Evolutionary conservation across 2,113 vertebrate species (phyloP).

Genomic region (Puffinus mauretanicus): DNA sequence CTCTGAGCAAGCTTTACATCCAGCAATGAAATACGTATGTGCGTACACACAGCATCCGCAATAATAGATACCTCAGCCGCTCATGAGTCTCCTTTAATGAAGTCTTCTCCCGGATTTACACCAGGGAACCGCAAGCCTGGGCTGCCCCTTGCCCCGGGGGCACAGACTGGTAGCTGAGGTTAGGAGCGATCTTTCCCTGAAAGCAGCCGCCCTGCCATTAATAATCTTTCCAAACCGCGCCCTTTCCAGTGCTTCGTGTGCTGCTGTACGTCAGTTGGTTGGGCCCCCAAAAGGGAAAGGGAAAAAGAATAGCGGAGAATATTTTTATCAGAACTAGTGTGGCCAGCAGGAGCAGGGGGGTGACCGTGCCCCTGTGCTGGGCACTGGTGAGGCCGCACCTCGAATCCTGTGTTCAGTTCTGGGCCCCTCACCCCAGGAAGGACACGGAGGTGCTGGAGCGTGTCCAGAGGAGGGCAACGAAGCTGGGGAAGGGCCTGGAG

Average conservation of each 20-base stretch:
- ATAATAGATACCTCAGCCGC: rapidly evolving
- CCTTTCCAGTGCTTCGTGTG: neutral
- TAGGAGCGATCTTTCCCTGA: neutral
- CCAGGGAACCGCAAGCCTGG: no score
- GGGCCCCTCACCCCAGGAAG: no score
- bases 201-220: neutral
- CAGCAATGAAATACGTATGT: rapidly evolving
- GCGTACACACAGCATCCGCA: rapidly evolving
- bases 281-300: neutral
- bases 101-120: neutral
- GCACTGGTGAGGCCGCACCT: no score
- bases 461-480: no score
- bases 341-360: no score
- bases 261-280: neutral
- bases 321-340: no score
- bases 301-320: neutral
- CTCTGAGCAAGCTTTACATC: rapidly evolving
- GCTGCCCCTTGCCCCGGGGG: neutral
- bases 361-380: no score
- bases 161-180: neutral
- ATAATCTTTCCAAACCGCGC: neutral
- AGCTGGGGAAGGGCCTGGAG: no score
- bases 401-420: no score
- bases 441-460: no score
- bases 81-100: neutral